Percentiles rank a stretch among this genome's conserved stretches.
Evolutionary conservation across 1,140 invertebrate genomes (phyloP).

Genomic region (Cydia strobilella): DNA sequence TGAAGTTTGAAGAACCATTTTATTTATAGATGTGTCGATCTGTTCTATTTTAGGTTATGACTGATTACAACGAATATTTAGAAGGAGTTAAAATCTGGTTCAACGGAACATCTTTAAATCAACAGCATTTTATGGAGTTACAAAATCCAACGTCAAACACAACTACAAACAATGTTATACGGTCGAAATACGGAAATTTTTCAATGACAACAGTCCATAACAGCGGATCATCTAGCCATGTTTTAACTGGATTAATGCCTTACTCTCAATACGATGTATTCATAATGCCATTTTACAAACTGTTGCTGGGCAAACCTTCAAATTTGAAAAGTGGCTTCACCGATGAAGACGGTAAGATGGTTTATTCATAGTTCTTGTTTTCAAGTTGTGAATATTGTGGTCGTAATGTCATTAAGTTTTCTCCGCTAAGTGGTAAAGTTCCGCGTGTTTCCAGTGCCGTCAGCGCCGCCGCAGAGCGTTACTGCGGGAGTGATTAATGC

Average conservation of each 20-base stretch:
- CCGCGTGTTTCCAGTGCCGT: conserved; percentile 69
- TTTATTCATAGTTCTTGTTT: conserved; percentile 20
- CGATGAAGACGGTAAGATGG: conserved; percentile 86
- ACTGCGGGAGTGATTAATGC: conserved; percentile 88
- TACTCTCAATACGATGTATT: conserved; percentile 89
- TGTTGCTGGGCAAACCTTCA: conserved; percentile 88
- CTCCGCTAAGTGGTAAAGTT: conserved; percentile 31
- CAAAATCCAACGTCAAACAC: conserved; percentile 56
- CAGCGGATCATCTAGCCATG: conserved; percentile 82
- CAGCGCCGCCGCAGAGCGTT: conserved; percentile 87
- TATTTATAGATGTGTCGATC: background rate
- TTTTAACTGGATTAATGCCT: conserved; percentile 84
- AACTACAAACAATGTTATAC: conserved; percentile 57
- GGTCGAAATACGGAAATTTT: conserved; percentile 72
- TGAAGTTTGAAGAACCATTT: background rate
- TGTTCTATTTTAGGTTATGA: conserved; percentile 64
- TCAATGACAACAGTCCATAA: conserved; percentile 84
- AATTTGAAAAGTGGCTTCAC: conserved; percentile 86
- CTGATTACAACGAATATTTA: conserved; percentile 82
- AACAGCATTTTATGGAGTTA: conserved; percentile 55
- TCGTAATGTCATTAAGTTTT: conserved; percentile 35
- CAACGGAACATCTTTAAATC: conserved; percentile 84
- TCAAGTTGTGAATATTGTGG: conserved; percentile 24
- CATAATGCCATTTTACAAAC: conserved; percentile 89
- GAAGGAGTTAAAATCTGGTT: conserved; percentile 97